phyloP scores from a whole-genome alignment of 2,888 invertebrate genomes.

The Drosophila barbarae region DNA sequence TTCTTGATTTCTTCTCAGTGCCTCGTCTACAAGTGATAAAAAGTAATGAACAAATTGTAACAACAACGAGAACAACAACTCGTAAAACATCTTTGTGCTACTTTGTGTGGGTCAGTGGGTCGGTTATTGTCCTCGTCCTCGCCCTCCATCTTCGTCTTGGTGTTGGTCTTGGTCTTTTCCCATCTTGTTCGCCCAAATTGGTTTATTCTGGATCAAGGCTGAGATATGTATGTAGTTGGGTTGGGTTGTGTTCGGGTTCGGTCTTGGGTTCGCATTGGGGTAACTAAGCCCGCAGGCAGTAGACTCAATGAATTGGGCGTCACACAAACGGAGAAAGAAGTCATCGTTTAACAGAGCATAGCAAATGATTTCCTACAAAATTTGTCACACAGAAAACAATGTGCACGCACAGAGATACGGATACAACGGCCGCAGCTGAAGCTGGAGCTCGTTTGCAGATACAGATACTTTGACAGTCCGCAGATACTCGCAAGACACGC shows the following conservation, averaged over 20 bases:
- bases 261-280: slow-evolving; percentile 1
- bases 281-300: slow-evolving; percentile 25
- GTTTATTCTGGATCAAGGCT: slow-evolving; percentile 35
- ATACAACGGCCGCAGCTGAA: slow-evolving; percentile 18
- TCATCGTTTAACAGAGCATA: slow-evolving; percentile 66
- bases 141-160: slow-evolving; percentile 13
- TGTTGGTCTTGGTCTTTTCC: slow-evolving; percentile 6
- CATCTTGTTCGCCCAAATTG: slow-evolving; percentile 51
- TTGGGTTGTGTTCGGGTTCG: slow-evolving; percentile 5
- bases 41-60: slow-evolving; percentile 74
- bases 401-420: slow-evolving; percentile 21
- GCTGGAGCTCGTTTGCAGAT: slow-evolving; percentile 14
- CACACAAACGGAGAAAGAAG: slow-evolving; percentile 46
- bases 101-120: slow-evolving; percentile 72
- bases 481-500: slow-evolving; percentile 13
- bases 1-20: not conserved
- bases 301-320: slow-evolving; percentile 68
- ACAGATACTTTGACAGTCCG: slow-evolving; percentile 39
- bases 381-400: slow-evolving; percentile 50
- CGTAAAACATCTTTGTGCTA: slow-evolving; percentile 71
- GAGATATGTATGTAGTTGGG: slow-evolving; percentile 1
- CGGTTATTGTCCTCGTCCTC: slow-evolving; percentile 35
- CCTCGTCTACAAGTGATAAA: slow-evolving; percentile 61
- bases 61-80: slow-evolving; percentile 53
- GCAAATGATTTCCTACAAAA: slow-evolving; percentile 68